Percentiles rank a stretch among this genome's conserved stretches.
phyloP scores from a whole-genome alignment of 2,113 vertebrate species.

The Pteropus alecto region DNA sequence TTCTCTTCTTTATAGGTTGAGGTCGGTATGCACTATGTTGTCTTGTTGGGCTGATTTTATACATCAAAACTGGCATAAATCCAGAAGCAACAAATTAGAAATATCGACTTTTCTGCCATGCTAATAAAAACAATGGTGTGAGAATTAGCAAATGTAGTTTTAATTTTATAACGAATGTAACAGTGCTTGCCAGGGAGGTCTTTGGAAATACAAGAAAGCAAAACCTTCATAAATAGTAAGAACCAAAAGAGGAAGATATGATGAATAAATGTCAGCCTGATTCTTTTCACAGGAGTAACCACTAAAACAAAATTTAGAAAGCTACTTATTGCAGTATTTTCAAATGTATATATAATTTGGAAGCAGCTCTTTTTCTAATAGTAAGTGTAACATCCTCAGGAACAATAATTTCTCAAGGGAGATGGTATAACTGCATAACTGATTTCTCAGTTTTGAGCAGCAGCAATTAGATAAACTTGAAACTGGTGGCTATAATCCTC shows the following conservation, averaged over 20 bases:
- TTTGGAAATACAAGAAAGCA: constrained; percentile 40
- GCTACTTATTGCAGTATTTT: not conserved
- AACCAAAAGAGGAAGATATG: not conserved
- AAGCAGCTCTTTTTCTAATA: constrained; percentile 31
- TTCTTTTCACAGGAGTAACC: not conserved
- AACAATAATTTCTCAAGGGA: constrained; percentile 77
- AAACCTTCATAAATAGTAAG: constrained; percentile 11
- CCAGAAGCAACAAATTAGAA: constrained; percentile 63
- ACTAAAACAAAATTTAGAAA: constrained; percentile 54
- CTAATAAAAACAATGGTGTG: constrained; percentile 44
- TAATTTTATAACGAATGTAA: constrained; percentile 58
- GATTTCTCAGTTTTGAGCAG: constrained; percentile 71
- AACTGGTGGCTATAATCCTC: constrained; percentile 77
- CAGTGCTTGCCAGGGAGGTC: not conserved
- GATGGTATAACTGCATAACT: constrained; percentile 67
- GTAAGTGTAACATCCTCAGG: constrained; percentile 55
- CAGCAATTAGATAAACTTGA: constrained; percentile 81
- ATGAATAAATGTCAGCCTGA: not conserved
- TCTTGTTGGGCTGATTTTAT: not conserved
- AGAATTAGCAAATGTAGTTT: constrained; percentile 65
- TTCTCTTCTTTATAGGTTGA: constrained; percentile 42
- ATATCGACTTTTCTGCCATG: constrained; percentile 54
- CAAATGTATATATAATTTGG: not conserved
- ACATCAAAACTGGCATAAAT: constrained; percentile 50
- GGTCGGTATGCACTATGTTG: not conserved